Evolutionary conservation across 1,140 invertebrate species (phyloP).

Genomic region (Cherax destructor): DNA sequence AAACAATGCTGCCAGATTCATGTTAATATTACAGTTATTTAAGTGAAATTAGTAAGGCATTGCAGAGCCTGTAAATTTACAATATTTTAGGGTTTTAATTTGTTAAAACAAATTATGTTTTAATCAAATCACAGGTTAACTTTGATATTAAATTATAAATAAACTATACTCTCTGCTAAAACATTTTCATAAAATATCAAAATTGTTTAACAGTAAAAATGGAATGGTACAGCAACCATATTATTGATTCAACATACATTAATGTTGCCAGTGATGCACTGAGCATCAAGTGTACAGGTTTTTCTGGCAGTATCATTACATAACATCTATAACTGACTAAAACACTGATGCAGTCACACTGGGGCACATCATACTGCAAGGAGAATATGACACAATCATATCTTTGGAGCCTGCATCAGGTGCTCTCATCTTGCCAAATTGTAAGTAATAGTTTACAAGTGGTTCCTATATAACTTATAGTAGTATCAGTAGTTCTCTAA

Average conservation of each 20-base stretch:
- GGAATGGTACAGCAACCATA: conserved; percentile 10
- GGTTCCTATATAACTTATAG: not conserved
- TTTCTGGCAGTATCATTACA: conserved; percentile 14
- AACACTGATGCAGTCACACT: conserved; percentile 17
- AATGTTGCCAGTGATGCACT: not conserved
- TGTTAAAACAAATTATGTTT: too few relatives aligned
- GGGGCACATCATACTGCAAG: conserved; percentile 46
- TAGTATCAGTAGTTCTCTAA: not conserved
- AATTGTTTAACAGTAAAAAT: not conserved
- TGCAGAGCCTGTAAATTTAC: not conserved
- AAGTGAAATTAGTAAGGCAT: conserved; percentile 7
- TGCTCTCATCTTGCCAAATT: not conserved
- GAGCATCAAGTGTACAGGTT: not conserved
- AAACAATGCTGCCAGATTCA: conserved; percentile 1
- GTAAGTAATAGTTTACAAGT: not conserved
- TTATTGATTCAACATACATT: not conserved
- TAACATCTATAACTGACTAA: conserved; percentile 17
- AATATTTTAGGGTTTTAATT: too few relatives aligned
- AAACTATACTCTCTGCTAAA: not conserved
- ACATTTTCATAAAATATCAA: not conserved
- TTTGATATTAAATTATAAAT: too few relatives aligned
- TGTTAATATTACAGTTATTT: not conserved
- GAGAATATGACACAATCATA: conserved; percentile 38
- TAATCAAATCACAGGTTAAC: too few relatives aligned
- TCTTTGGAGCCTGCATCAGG: conserved; percentile 8